Base-by-base conservation (phyloP, 2,888 invertebrate species). In the Galerucella nymphaeae region DNA sequence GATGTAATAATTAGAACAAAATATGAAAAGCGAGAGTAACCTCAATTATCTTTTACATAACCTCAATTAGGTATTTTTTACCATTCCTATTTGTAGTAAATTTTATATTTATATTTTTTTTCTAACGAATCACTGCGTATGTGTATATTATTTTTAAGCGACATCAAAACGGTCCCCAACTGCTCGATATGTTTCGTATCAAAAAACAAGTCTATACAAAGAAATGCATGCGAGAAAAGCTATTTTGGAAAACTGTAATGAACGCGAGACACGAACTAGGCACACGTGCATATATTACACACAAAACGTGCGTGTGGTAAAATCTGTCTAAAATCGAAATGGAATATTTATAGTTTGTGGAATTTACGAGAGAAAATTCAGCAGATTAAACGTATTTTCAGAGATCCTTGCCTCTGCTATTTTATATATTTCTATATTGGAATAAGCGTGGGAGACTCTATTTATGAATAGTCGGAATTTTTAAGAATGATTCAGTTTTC, bases 291-390 rank as follows among this genome's bases (percentile, higher is more conserved):
- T 63, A 30, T 30, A 63, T 45, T 48, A 45, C 18, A 42, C 11
- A 23, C 11, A 65, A 65, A 65, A 65, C 53, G 50, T 65, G 53
- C 50, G 53, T 53, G 64, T 50, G 64, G 64, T 50, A 53, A 53
- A 53, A 53, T 65, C 30, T 20, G 53, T 65, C 64, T 65, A 65
- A 65, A 53, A 65, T 48, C 48, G 53, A 65, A 65, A 58, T 16
- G n/a, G 50, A 23, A 53, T 65, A 65, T 65, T 65, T 30, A 65
- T 65, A 65, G 64, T 53, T 65, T 65, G 23, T 65, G 20, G 20
- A 50, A 65, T 58, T 58, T 30, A 58, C 58, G 50, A 65, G 63
- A 18, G 64, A 65, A 65, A 48, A 45, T 65, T 65, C 13, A 38
- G 30, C 53, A 58, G 50, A 30, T 50, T 11, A 50, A 65, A 65